Percentiles rank a stretch among this genome's conserved stretches.
These are phyloP conservation scores for Malacoraja senta DNA, from an alignment of 2,797 vertebrate species.

Conservation along the genomic window DNA sequence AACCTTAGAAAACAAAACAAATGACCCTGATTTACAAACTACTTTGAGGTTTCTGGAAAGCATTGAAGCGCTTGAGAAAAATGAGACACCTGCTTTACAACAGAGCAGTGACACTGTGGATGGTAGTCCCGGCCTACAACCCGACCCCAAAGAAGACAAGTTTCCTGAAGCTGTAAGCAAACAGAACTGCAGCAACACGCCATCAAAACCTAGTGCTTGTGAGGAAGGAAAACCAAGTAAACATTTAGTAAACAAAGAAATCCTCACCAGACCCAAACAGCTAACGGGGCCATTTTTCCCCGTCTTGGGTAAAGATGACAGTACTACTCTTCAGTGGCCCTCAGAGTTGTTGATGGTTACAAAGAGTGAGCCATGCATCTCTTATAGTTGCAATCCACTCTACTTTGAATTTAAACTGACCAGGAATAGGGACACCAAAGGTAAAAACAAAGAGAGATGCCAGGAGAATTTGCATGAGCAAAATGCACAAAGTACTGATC, in stretches of 20 bases:
- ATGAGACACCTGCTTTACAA: neutral
- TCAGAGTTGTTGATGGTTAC: slow-evolving; percentile 97
- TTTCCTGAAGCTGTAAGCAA: slow-evolving; percentile 12
- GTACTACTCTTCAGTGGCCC: slow-evolving; percentile 93
- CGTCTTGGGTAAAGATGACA: slow-evolving; percentile 92
- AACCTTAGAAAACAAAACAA: neutral
- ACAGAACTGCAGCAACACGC: slow-evolving; percentile 43
- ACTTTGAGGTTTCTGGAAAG: neutral
- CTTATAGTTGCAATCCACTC: slow-evolving; percentile 94
- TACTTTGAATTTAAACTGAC: slow-evolving; percentile 97
- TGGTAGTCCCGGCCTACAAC: slow-evolving; percentile 45
- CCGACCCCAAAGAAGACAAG: slow-evolving; percentile 36
- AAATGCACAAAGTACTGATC: neutral
- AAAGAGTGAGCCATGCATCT: slow-evolving; percentile 80
- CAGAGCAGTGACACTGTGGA: no score
- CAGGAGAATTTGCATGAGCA: neutral
- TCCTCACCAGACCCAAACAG: slow-evolving; percentile 69
- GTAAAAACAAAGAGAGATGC: slow-evolving; percentile 57
- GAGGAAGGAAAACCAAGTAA: slow-evolving; percentile 55
- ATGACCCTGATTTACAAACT: slow-evolving; percentile 43
- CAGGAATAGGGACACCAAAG: slow-evolving; percentile 72
- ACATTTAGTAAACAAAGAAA: slow-evolving; percentile 51
- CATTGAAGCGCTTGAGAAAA: neutral
- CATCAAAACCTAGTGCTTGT: slow-evolving; percentile 46
- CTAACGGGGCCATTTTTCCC: slow-evolving; percentile 84